Evolutionary conservation across 1,140 invertebrate genomes (phyloP), one percentile per base, ranked within the genome.

Genomic region (Cydia splendana): DNA sequence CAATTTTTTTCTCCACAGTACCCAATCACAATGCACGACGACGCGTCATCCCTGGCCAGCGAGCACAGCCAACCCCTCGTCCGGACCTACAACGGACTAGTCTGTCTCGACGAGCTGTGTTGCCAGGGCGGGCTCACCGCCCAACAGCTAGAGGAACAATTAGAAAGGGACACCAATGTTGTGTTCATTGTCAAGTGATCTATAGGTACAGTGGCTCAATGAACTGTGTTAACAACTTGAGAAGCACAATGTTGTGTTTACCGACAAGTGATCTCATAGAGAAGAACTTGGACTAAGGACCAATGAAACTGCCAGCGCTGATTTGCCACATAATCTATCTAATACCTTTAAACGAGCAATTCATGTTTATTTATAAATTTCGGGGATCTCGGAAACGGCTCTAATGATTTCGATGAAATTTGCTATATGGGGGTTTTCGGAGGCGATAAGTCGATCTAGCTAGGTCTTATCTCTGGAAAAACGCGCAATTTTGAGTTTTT

Each of bases 91-190:
- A 97, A 95, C 84, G 97, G 97, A 0, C 89, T 95, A 1, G 95
- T 96, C 20, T 97, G 95, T 77, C 95, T 96, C 75, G 97, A 98
- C 94, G 97, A 98, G 93, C 96, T 98, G 81, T 98, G 97, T 84
- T 97, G 97, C 86, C 94, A 95, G 81, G 95, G 95, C 28, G 96
- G 96, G 2, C 92, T 97, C 65, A 95, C 95, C 12, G 94, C 95
- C 24, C 94, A 95, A 65, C 96, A 97, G 84, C 93, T 98, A 1
- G 97, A 98, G 88, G 96, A 98, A 77, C 95, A 96, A 77, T 94
- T 98, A 15, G 97, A 98, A 84, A 94, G 94, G 76, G 97, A 98
- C 93, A 94, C 96, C 62, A 96, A 96, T 88, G 95, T 98, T 74
- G 94, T 96, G 45, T 95, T 97, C 82, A 95, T 97, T 15, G 86